Evolutionary conservation across 2,113 vertebrate genomes (phyloP).

Genomic region (Indicator indicator): DNA sequence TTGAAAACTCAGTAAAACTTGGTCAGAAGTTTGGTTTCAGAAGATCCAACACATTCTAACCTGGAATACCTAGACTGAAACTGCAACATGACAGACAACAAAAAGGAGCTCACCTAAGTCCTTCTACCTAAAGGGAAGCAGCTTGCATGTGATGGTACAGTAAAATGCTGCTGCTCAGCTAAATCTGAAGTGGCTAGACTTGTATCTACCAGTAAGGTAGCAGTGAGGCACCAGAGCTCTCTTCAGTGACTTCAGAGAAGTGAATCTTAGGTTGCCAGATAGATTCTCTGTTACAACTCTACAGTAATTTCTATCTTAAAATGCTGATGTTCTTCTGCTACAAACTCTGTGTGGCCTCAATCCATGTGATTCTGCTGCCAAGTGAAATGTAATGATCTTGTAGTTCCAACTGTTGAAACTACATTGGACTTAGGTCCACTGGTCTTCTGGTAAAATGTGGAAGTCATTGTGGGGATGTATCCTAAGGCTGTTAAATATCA

Average conservation of each 20-base stretch:
- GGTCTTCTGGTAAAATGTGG: constrained; percentile 15
- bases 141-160: not conserved
- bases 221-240: not conserved
- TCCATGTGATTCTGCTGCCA: constrained; percentile 14
- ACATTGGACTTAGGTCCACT: not conserved
- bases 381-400: not conserved
- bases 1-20: constrained; percentile 39
- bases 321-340: not conserved
- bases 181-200: constrained; percentile 26
- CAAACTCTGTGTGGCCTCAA: not conserved
- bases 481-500: constrained; percentile 41
- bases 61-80: constrained; percentile 3
- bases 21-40: constrained; percentile 52
- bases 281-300: not conserved
- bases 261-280: not conserved
- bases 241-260: constrained; percentile 8
- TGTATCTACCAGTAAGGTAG: not conserved
- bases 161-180: not conserved
- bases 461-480: not conserved
- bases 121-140: constrained; percentile 47
- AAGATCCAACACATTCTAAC: not conserved
- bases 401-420: not conserved
- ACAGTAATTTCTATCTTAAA: not conserved
- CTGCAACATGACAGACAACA: constrained; percentile 46
- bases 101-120: constrained; percentile 30